A percentile compares a stretch with the other conserved stretches of the same genome.
These are phyloP conservation scores for Theodoxus fluviatilis DNA, from an alignment of 2,888 invertebrate genomes.

Conservation along the genomic window DNA sequence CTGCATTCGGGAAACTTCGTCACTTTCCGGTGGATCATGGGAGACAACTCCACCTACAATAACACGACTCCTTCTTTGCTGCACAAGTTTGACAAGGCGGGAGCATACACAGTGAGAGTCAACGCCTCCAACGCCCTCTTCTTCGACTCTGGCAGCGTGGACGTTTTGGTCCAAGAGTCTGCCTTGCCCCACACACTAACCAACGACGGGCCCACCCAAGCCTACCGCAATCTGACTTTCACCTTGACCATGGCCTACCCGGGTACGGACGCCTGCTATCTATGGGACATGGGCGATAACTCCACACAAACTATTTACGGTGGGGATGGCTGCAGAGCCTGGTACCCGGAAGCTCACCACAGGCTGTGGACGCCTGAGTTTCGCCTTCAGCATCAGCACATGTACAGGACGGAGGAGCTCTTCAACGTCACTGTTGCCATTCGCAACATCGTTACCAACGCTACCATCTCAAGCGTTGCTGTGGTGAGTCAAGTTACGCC, in stretches of 20 bases:
- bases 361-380: too few species aligned
- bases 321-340: conserved; percentile 27
- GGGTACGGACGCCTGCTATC: conserved; percentile 41
- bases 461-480: conserved; percentile 33
- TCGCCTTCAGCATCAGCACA: conserved; percentile 34
- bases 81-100: conserved; percentile 26
- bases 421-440: conserved; percentile 36
- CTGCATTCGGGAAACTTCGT: conserved; percentile 39
- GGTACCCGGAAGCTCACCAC: background rate
- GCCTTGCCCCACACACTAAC: conserved; percentile 37
- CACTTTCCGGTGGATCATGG: conserved; percentile 38
- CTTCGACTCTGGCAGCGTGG: conserved; percentile 23
- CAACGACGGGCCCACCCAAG: conserved; percentile 44
- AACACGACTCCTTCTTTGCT: background rate
- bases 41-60: conserved; percentile 32
- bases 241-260: conserved; percentile 34
- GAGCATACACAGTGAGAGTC: conserved; percentile 33
- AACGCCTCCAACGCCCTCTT: conserved; percentile 42
- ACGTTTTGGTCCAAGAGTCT: conserved; percentile 36
- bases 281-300: conserved; percentile 44
- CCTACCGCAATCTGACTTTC: conserved; percentile 38
- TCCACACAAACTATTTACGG: conserved; percentile 34
- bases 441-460: conserved; percentile 39
- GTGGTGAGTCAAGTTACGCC: too few species aligned
- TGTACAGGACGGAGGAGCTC: conserved; percentile 38